A percentile compares a stretch with the other conserved stretches of the same genome.
These are phyloP conservation scores for Castor canadensis DNA, from an alignment of 2,113 vertebrate species.

Conservation along the genomic window DNA sequence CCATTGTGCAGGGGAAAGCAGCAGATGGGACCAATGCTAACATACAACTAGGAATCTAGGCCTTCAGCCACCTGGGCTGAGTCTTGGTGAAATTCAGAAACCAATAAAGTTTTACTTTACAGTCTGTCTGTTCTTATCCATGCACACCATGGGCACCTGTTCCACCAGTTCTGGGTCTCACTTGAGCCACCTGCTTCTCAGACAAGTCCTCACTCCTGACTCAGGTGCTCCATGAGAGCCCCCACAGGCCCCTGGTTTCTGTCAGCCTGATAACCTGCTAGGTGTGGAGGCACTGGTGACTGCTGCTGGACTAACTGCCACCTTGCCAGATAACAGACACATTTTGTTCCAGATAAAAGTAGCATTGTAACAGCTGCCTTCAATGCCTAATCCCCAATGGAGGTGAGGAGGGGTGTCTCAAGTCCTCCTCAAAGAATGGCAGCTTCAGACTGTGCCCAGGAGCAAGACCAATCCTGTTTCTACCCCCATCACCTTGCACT, in stretches of 20 bases:
- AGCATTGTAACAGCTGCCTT: background rate
- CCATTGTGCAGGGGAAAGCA: slow-evolving; percentile 1
- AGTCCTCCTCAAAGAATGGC: background rate
- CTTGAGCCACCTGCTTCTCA: background rate
- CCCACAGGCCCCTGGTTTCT: background rate
- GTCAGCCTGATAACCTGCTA: background rate
- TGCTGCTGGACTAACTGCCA: background rate
- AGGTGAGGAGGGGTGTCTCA: background rate
- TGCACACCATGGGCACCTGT: accelerated
- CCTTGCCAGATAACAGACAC: background rate
- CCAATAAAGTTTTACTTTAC: background rate
- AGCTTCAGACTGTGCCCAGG: background rate
- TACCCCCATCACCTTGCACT: background rate
- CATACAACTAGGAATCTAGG: background rate
- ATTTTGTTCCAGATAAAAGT: background rate
- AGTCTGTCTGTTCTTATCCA: background rate
- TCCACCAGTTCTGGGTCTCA: background rate
- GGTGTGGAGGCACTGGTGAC: background rate
- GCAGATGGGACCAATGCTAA: background rate
- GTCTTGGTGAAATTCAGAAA: background rate
- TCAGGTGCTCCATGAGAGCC: background rate
- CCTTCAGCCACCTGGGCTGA: background rate
- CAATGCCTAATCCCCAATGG: accelerated
- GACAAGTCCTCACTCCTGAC: background rate
- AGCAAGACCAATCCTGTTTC: background rate